phyloP scores from a whole-genome alignment of 2,888 invertebrate species.

The Melolontha melolontha region DNA sequence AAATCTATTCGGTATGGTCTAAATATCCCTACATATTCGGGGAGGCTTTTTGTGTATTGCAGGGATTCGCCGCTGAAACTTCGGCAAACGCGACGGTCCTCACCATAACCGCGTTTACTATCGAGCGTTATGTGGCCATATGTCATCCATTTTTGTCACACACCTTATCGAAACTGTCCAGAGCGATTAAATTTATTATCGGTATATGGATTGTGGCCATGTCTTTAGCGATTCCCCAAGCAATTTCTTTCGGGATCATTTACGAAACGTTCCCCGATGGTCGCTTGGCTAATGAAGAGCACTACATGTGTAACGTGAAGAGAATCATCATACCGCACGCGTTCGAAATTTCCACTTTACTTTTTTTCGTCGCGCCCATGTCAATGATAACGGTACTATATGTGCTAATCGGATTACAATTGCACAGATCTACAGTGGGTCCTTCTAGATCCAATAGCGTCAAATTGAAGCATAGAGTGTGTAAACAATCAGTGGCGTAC shows the following conservation, averaged over 20 bases:
- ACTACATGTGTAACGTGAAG: conserved; percentile 61
- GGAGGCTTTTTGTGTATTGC: conserved; percentile 79
- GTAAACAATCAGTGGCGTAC: conserved; percentile 52
- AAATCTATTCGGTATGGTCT: conserved; percentile 81
- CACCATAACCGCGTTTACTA: conserved; percentile 89
- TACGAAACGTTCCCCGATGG: conserved; percentile 53
- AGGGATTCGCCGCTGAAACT: conserved; percentile 82
- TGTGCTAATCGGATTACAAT: conserved; percentile 64
- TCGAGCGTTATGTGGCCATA: conserved; percentile 89
- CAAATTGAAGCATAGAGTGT: conserved; percentile 59
- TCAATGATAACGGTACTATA: conserved; percentile 71
- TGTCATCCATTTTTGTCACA: conserved; percentile 88
- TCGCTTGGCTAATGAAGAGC: conserved; percentile 57
- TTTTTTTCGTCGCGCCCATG: conserved; percentile 74
- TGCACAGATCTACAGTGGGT: conserved; percentile 61
- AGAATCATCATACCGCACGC: conserved; percentile 64
- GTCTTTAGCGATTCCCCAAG: conserved; percentile 81
- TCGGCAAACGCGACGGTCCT: conserved; percentile 87
- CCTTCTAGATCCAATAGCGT: conserved; percentile 60
- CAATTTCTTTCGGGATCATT: conserved; percentile 84
- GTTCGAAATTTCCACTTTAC: conserved; percentile 69
- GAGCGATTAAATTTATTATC: conserved; percentile 80
- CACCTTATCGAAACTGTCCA: conserved; percentile 84
- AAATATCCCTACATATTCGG: conserved; percentile 81
- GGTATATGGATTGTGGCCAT: conserved; percentile 84